Base-by-base conservation (phyloP, 1,140 invertebrate genomes). In the Pachypsylla venusta region DNA sequence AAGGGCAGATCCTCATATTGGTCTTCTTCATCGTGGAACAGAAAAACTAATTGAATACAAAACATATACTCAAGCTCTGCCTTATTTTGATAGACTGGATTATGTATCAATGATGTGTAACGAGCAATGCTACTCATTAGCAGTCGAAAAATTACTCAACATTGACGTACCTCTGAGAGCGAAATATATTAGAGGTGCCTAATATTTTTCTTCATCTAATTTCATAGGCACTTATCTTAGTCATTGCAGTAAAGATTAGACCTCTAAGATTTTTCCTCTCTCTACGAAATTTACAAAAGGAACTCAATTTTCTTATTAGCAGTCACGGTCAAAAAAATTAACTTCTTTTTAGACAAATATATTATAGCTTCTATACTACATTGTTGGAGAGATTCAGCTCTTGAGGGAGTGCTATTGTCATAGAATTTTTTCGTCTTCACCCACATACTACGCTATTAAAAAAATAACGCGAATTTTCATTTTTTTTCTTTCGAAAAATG, bases 51-150 rank as follows among this genome's bases (percentile, higher is more conserved):
- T 98, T 62, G 95, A 99, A 73, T 93, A 98, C 70, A 99, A 99
- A 74, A 98, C 95, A 0, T 99, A 97, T 70, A 91, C 85, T 3
- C 92, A 98, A 75, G 93, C 94, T 1, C 73, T 99, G 57, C 96
- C 96, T 0, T 99, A 98, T 71, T 97, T 98, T 71, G 95, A 98
- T 76, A 82, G 96, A 1, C 76, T 99, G n/a, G 96, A 99, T 73
- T 99, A 99, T 70, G 93, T 98, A 1, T 98, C 93, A 1, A 98
- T 98, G 94, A 98, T 99, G 95, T 92, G 87, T 73, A 98, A 98
- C 72, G 96, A 99, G 71, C 93, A 98, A 68, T 92, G 89, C 67
- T 99, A 87, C 73, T 93, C 92, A 10, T 68, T 99, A 55, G 94
- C 95, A 4, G 84, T 99, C 7, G 95, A 99, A 71, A 98, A 97